These are phyloP conservation scores for Chelon auratus DNA, from an alignment of 2,797 vertebrate genomes.

Conservation along the genomic window DNA sequence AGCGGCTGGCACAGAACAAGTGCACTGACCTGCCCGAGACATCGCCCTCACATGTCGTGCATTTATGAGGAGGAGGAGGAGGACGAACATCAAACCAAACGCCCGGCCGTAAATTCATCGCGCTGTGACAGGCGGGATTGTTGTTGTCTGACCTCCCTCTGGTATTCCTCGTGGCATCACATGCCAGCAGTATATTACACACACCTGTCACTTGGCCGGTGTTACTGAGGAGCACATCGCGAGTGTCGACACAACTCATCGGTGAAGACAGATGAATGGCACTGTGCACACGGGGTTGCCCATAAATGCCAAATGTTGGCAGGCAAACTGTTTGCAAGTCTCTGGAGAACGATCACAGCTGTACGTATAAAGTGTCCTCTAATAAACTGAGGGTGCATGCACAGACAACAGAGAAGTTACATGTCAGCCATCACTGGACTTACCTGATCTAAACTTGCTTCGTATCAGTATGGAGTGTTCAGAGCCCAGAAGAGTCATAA, in stretches of 20 bases:
- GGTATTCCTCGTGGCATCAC: constrained; percentile 23
- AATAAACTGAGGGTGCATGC: neutral
- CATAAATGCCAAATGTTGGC: constrained; percentile 26
- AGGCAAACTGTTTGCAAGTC: constrained; percentile 18
- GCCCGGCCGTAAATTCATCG: constrained; percentile 38
- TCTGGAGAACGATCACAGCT: constrained; percentile 10
- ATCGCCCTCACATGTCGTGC: constrained; percentile 11
- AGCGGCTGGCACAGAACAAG: constrained; percentile 45
- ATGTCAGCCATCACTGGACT: constrained; percentile 65
- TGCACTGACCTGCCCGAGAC: constrained; percentile 53
- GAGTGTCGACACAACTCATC: constrained; percentile 31
- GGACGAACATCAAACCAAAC: constrained; percentile 31
- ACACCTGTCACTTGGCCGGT: constrained; percentile 55
- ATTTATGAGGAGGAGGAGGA: constrained; percentile 14
- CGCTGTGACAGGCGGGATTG: neutral
- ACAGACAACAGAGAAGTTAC: neutral
- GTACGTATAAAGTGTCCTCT: neutral
- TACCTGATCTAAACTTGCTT: constrained; percentile 99
- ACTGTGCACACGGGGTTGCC: neutral
- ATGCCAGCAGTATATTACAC: constrained; percentile 19
- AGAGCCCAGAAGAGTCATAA: constrained; percentile 98
- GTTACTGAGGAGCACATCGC: constrained; percentile 13
- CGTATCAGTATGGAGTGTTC: constrained; percentile 98
- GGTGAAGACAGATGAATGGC: constrained; percentile 22
- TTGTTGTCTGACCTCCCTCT: constrained; percentile 7